Evolutionary conservation across 2,113 vertebrate species (phyloP).

Genomic region (Campylomormyrus numenius): DNA sequence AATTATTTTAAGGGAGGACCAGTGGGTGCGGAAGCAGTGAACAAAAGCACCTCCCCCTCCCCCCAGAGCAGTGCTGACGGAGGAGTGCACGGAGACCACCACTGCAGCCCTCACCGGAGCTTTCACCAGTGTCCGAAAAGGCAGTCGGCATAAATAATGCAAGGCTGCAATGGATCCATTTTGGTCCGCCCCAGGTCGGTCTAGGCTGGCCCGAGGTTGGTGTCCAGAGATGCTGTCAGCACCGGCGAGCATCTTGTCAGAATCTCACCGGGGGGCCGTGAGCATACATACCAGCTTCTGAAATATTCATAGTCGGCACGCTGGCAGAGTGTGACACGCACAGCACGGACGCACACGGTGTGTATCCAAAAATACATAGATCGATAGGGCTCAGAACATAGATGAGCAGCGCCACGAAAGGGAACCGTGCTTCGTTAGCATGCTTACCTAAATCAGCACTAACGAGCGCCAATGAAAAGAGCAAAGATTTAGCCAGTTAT

Average conservation of each 20-base stretch:
- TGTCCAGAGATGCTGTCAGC: constrained; percentile 28
- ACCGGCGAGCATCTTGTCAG: neutral
- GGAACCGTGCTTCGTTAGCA: neutral
- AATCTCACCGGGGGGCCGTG: neutral
- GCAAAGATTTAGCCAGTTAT: neutral
- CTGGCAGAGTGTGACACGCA: neutral
- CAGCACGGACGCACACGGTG: neutral
- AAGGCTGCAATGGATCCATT: constrained; percentile 57
- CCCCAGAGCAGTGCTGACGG: neutral
- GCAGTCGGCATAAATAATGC: constrained; percentile 61
- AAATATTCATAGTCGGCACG: constrained; percentile 3
- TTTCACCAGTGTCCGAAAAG: constrained; percentile 48
- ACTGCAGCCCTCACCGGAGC: constrained; percentile 15
- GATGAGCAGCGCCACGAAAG: neutral
- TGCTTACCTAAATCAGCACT: neutral
- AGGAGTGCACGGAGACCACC: neutral
- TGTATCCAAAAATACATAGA: neutral
- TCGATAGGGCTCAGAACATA: neutral
- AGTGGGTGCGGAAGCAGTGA: neutral
- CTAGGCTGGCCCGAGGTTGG: constrained; percentile 17
- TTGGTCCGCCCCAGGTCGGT: constrained; percentile 35
- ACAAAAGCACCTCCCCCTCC: neutral
- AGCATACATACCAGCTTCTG: neutral
- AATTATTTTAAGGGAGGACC: constrained; percentile 5
- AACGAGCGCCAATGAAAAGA: neutral